phyloP scores from a whole-genome alignment of 2,888 invertebrate genomes.

The Drosophila suboccidentalis region DNA sequence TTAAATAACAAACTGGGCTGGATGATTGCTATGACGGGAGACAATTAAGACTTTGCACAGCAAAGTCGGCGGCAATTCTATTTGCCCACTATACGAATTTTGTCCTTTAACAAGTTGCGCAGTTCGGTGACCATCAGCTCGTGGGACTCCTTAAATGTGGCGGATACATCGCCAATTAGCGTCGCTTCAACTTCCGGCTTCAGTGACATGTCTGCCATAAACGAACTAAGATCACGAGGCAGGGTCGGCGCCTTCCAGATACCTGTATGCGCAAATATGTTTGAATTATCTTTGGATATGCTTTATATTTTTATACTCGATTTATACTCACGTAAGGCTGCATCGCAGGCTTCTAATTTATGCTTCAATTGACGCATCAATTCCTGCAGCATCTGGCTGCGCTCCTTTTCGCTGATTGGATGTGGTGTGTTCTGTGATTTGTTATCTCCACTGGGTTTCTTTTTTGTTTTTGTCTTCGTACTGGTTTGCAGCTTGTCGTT shows the following conservation, averaged over 20 bases:
- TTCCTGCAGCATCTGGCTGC: conserved; percentile 82
- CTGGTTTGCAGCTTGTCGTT: conserved; percentile 84
- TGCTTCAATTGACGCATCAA: conserved; percentile 84
- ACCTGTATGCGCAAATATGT: conserved; percentile 49
- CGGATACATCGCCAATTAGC: conserved; percentile 83
- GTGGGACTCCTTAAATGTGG: conserved; percentile 84
- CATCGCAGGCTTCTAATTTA: conserved; percentile 83
- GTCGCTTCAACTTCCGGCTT: conserved; percentile 84
- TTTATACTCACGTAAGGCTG: conserved; percentile 79
- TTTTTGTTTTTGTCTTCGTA: conserved; percentile 77
- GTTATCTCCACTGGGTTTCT: conserved; percentile 62
- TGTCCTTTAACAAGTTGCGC: conserved; percentile 84
- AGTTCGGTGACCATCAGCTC: conserved; percentile 83
- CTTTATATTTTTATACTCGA: no score
- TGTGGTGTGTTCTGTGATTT: conserved; percentile 57
- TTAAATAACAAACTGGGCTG: conserved; percentile 76
- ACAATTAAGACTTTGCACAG: conserved; percentile 64
- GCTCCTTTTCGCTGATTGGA: conserved; percentile 83
- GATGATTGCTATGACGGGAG: conserved; percentile 33
- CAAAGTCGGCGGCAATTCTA: conserved; percentile 62
- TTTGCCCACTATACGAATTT: conserved; percentile 85
- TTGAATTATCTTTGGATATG: background rate
- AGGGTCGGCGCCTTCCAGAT: conserved; percentile 83
- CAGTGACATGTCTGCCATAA: conserved; percentile 85
- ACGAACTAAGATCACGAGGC: conserved; percentile 82